These are phyloP conservation scores for Stenotaenia linearis DNA, from an alignment of 2,888 invertebrate species.

Conservation along the genomic window DNA sequence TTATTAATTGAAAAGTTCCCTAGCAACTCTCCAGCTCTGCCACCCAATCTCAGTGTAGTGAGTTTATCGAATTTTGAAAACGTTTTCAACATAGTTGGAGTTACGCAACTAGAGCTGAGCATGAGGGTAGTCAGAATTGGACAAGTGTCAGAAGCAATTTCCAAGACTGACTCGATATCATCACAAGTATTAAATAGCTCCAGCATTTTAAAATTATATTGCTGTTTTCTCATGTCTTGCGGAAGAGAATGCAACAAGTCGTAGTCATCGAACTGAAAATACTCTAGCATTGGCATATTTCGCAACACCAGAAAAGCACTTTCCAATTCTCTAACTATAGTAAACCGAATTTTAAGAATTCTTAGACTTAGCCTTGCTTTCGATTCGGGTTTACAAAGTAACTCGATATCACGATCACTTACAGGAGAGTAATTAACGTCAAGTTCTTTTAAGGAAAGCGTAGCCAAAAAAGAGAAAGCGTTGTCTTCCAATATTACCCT, in stretches of 20 bases:
- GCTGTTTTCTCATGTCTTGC: background rate
- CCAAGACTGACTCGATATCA: background rate
- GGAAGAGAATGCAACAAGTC: background rate
- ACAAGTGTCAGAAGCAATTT: background rate
- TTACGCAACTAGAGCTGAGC: background rate
- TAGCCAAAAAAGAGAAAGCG: background rate
- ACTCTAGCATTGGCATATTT: background rate
- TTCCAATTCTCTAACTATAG: background rate
- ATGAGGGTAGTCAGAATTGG: background rate
- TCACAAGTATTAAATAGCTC: background rate
- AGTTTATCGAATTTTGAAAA: background rate
- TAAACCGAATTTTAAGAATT: background rate
- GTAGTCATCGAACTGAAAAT: background rate
- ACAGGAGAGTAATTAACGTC: background rate
- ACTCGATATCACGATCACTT: background rate
- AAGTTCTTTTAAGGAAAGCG: background rate
- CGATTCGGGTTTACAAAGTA: background rate
- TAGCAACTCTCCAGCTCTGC: background rate
- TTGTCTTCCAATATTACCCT: background rate
- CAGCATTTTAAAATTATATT: background rate
- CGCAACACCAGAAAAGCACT: background rate
- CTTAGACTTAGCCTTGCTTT: background rate
- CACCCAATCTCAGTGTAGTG: background rate
- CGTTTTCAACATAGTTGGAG: background rate
- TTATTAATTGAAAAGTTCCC: background rate